phyloP scores from a whole-genome alignment of 2,888 invertebrate species.

The Erebia epiphron region DNA sequence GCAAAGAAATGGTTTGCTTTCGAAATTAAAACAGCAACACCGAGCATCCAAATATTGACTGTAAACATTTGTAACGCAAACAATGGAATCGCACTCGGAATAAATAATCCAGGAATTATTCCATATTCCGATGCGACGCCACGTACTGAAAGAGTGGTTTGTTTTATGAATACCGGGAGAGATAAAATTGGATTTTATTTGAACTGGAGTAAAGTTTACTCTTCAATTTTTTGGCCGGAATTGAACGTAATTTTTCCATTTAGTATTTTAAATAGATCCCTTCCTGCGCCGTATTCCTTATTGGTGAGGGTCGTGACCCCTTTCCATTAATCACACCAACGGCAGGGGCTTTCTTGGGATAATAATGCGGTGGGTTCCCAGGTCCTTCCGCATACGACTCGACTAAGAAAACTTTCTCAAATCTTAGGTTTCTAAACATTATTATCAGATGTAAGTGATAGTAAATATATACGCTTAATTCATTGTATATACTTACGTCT shows the following conservation, averaged over 20 bases:
- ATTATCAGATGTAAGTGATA: too few species aligned
- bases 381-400: too few species aligned
- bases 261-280: background rate
- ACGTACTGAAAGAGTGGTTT: constrained; percentile 41
- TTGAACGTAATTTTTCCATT: constrained; percentile 5
- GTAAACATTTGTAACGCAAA: constrained; percentile 45
- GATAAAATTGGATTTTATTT: constrained; percentile 13
- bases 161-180: constrained; percentile 4
- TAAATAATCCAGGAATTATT: constrained; percentile 49
- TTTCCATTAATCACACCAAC: too few species aligned
- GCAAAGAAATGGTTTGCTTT: constrained; percentile 33
- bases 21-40: constrained; percentile 36
- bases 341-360: too few species aligned
- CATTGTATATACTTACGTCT: too few species aligned
- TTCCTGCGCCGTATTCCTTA: too few species aligned
- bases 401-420: too few species aligned
- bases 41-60: constrained; percentile 37
- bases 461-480: too few species aligned
- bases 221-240: background rate
- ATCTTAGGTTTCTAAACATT: too few species aligned
- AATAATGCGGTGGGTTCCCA: too few species aligned
- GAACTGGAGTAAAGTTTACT: background rate
- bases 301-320: too few species aligned
- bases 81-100: constrained; percentile 44
- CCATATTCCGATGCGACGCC: constrained; percentile 50